Evolutionary conservation across 2,888 invertebrate species (phyloP).

Genomic region (Plebejus melissa): DNA sequence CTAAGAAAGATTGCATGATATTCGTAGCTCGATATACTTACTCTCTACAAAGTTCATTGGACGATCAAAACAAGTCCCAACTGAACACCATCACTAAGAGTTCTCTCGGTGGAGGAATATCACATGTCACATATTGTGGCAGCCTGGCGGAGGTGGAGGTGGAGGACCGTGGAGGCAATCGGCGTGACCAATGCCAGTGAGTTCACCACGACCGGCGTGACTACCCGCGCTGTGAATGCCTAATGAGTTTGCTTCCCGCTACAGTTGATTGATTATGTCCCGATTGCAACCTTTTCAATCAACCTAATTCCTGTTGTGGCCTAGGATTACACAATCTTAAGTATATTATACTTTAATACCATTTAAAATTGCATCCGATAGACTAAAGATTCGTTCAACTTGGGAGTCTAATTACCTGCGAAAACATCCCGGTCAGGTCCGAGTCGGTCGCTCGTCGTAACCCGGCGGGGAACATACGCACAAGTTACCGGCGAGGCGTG

Average conservation of each 20-base stretch:
- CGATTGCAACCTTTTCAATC: too few species aligned
- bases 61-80: not conserved
- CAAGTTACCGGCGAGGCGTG: not conserved
- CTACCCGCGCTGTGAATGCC: not conserved
- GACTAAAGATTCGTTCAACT: not conserved
- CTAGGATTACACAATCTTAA: too few species aligned
- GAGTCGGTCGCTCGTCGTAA: not conserved
- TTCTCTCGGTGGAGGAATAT: not conserved
- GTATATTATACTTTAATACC: not conserved
- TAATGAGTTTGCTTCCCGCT: too few species aligned
- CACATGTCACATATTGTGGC: not conserved
- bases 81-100: not conserved
- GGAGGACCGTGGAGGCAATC: not conserved
- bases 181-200: not conserved
- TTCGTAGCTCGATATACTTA: too few species aligned
- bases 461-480: not conserved
- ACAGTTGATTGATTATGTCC: too few species aligned
- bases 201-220: not conserved
- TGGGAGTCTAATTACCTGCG: not conserved
- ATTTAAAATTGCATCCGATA: not conserved
- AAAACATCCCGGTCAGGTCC: not conserved
- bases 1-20: too few species aligned
- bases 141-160: not conserved
- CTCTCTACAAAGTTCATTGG: too few species aligned
- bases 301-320: too few species aligned